Base-by-base conservation (phyloP, 2,797 vertebrate species). In the Malacoctenus gilli region DNA sequence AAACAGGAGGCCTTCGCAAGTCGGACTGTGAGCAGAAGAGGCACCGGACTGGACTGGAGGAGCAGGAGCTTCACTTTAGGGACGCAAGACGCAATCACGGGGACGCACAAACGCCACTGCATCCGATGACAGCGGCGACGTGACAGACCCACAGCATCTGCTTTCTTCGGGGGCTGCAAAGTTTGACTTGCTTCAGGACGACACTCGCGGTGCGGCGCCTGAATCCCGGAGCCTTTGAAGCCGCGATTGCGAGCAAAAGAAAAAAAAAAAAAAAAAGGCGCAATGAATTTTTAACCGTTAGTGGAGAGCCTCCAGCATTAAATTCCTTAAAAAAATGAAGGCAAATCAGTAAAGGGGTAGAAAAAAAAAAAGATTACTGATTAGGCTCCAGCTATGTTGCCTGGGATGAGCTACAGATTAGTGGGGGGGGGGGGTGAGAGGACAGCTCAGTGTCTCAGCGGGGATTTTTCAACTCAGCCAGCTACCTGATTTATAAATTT, bases 401-500 rank as follows among this genome's bases (percentile, higher is more conserved):
- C 18, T 23, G 28, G 8, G 18, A 21, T 9, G 9, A 28, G 25
- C 1, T 28, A 9, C 6, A 28, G 25, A 28, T 18, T 11, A 1
- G 16, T 11, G 8, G 41, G 14, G 49, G n/a, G 16, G 11, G 8
- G 41, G 14, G 49, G n/a, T 34, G 9, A 60, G 3, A 48, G 20
- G 25, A n/a, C 6, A 32, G 15, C 14, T 2, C 34, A 35, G 20
- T 15, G 15, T 15, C 18, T 5, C 31, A 20, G 20, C 20, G 1
- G 0, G 20, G n/a, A 14, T 13, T 6, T n/a, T 35, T 15, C n/a
- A 30, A n/a, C n/a, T n/a, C n/a, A n/a, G n/a, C n/a, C n/a, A n/a
- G n/a, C n/a, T 11, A 40, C 16, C 11, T 36, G 16, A 30, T 14
- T 59, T 13, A 6, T 30, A 46, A 22, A 42, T 43, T 37, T 18